Base-by-base conservation (phyloP, 2,888 invertebrate species). In the Drosophila prostipennis region DNA sequence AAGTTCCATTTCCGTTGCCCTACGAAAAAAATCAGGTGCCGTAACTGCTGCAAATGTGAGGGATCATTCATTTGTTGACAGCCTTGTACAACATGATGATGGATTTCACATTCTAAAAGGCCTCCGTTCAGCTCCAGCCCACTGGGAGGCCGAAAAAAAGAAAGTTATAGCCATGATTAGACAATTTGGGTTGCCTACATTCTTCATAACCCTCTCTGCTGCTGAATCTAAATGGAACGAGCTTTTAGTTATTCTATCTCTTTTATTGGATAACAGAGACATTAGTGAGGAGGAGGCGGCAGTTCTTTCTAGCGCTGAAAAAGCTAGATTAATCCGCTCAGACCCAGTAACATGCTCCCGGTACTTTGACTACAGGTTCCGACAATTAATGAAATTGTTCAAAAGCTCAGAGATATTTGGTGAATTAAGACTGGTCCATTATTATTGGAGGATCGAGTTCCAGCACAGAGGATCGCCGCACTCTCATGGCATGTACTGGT, bases 1-100 rank as follows among this genome's bases (percentile, higher is more conserved):
- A 29, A 54, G 32, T 34, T 16, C 54, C 10, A 42, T 54, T 32
- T 54, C 54, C 11, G 34, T 54, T 40, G n/a, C 23, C 37, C 13
- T 52, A 5, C 13, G 39, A 5, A 51, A 36, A n/a, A 37, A n/a
- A n/a, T 37, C n/a, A 6, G n/a, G 37, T n/a, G 5, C 6, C 2
- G 37, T n/a, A 37, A 37, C 6, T 37, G 37, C 37, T 37, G 37
- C 36, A 36, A 36, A 6, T 13, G 5, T 36, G 8, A 13, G 36
- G 36, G 36, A 13, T 13, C 6, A n/a, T 19, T 23, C 23, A 13
- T 6, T 13, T 13, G 11, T 7, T 13, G 3, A 43, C 6, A 43
- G 26, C 6, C 26, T 26, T 26, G 26, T n/a, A n/a, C n/a, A n/a
- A n/a, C n/a, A n/a, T n/a, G n/a, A n/a, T n/a, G n/a, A n/a, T n/a